Evolutionary conservation across 2,797 vertebrate species (phyloP).

Genomic region (Dromococcyx pavoninus): DNA sequence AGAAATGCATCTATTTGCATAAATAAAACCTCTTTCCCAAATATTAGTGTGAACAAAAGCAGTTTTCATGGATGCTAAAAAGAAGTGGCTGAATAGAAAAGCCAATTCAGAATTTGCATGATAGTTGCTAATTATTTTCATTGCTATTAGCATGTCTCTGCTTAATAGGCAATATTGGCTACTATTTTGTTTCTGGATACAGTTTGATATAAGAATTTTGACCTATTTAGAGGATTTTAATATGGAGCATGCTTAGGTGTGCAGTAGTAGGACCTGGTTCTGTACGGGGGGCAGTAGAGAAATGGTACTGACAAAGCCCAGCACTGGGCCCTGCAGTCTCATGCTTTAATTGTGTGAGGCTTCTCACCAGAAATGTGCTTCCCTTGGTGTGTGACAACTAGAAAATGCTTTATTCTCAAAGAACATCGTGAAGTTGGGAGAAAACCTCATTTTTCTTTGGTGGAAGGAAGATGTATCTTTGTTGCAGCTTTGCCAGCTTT

Average conservation of each 20-base stretch:
- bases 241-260: not conserved
- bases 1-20: slow-evolving; percentile 61
- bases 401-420: not conserved
- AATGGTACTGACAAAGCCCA: not conserved
- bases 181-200: not conserved
- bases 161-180: not conserved
- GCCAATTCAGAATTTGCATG: slow-evolving; percentile 41
- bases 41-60: slow-evolving; percentile 51
- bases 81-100: slow-evolving; percentile 24
- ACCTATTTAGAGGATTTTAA: not conserved
- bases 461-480: not conserved
- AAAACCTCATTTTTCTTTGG: not conserved
- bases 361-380: rapidly evolving
- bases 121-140: slow-evolving; percentile 40
- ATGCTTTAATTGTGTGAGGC: rapidly evolving
- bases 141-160: slow-evolving; percentile 18
- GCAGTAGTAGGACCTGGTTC: not conserved
- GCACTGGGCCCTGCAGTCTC: rapidly evolving
- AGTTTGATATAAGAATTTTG: not conserved
- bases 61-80: not conserved
- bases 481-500: not conserved
- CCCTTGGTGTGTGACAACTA: not conserved
- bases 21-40: slow-evolving; percentile 47
- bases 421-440: not conserved
- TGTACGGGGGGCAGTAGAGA: not conserved